A percentile compares a stretch with the other conserved stretches of the same genome.
phyloP scores from a whole-genome alignment of 2,113 vertebrate species.

The Atherinomorus stipes region DNA sequence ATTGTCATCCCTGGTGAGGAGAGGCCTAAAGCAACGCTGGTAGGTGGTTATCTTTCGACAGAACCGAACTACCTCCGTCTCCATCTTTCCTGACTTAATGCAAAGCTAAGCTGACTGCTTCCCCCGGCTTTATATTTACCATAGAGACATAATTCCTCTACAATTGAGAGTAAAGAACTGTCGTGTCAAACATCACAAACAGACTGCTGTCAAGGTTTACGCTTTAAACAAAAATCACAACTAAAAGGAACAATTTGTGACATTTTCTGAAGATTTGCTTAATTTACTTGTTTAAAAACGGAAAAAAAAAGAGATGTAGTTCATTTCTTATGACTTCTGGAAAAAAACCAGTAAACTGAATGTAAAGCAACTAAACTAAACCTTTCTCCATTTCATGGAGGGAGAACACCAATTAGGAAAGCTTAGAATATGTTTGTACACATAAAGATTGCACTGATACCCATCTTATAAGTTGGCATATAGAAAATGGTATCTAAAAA shows the following conservation, averaged over 20 bases:
- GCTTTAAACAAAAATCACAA: not conserved
- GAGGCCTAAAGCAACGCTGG: no score
- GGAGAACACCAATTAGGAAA: slow-evolving; percentile 5
- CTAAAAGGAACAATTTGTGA: not conserved
- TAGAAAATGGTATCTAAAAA: slow-evolving; percentile 29
- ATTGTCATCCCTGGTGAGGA: no score
- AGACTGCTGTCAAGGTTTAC: not conserved
- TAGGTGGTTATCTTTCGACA: not conserved
- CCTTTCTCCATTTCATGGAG: slow-evolving; percentile 54
- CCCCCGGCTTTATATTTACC: not conserved
- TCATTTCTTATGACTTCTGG: slow-evolving; percentile 8
- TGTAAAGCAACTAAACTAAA: not conserved
- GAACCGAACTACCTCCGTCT: no score
- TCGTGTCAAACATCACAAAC: no score
- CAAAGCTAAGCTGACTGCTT: not conserved
- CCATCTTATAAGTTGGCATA: slow-evolving; percentile 63
- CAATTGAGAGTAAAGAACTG: not conserved
- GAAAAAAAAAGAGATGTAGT: slow-evolving; percentile 1
- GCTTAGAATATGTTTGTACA: slow-evolving; percentile 38
- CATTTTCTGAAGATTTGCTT: not conserved
- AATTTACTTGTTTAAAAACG: slow-evolving; percentile 7
- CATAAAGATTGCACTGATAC: slow-evolving; percentile 64
- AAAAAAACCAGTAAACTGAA: slow-evolving; percentile 35
- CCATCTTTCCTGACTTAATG: not conserved
- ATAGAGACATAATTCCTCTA: not conserved